A percentile compares a stretch with the other conserved stretches of the same genome.
These are phyloP conservation scores for Zaprionus lineosus DNA, from an alignment of 2,888 invertebrate genomes.

Conservation along the genomic window DNA sequence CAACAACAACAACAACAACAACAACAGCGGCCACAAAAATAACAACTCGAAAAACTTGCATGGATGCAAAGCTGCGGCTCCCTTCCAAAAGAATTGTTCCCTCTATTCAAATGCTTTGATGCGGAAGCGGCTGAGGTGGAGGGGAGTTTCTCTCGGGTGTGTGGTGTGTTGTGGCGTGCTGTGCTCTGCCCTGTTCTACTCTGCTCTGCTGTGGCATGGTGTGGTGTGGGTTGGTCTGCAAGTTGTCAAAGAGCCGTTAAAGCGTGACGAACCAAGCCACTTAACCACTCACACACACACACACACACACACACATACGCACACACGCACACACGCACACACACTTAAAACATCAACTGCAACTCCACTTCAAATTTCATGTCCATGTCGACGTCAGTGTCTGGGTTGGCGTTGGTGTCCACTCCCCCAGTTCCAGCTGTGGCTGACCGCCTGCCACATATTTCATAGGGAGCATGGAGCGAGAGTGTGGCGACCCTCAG, in stretches of 20 bases:
- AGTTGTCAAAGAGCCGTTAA: slow-evolving; percentile 48
- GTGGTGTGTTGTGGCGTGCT: too few relatives aligned
- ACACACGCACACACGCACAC: slow-evolving; percentile 18
- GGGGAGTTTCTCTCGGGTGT: slow-evolving; percentile 20
- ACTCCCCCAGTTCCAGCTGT: slow-evolving; percentile 40
- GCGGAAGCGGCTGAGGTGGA: neutral
- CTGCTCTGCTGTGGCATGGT: too few relatives aligned
- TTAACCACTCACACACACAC: slow-evolving; percentile 30
- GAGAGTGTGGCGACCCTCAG: too few relatives aligned
- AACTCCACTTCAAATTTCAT: slow-evolving; percentile 1
- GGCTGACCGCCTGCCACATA: slow-evolving; percentile 64
- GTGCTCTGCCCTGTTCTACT: too few relatives aligned
- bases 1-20: slow-evolving; percentile 8
- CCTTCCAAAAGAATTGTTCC: slow-evolving; percentile 21
- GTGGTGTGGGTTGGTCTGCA: too few relatives aligned
- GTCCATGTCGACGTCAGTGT: too few relatives aligned
- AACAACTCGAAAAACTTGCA: slow-evolving; percentile 20
- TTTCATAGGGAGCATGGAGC: slow-evolving; percentile 35
- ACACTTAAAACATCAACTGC: neutral
- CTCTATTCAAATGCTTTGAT: slow-evolving; percentile 21
- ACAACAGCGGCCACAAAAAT: slow-evolving; percentile 6
- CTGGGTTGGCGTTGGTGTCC: too few relatives aligned
- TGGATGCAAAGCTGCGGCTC: slow-evolving; percentile 32
- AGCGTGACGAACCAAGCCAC: slow-evolving; percentile 57
- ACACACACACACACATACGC: slow-evolving; percentile 22